These are phyloP conservation scores for Vulpes vulpes DNA, from an alignment of 2,113 vertebrate genomes.

Conservation along the genomic window DNA sequence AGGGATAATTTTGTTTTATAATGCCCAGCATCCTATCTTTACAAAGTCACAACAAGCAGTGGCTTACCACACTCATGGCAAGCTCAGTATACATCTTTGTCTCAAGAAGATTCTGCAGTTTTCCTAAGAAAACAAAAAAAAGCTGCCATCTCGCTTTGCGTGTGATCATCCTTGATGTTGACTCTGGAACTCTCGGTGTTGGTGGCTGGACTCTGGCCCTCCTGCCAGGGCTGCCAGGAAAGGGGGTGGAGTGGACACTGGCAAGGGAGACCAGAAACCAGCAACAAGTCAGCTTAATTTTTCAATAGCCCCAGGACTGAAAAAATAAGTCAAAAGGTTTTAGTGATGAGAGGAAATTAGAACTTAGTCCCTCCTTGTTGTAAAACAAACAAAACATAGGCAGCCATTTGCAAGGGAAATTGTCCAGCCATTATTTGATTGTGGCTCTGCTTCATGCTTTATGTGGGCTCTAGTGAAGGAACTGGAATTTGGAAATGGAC, in stretches of 20 bases:
- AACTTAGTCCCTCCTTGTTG: not conserved
- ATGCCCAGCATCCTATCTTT: not conserved
- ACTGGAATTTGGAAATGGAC: not conserved
- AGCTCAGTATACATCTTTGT: not conserved
- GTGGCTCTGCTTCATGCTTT: not conserved
- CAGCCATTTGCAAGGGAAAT: not conserved
- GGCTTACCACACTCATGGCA: not conserved
- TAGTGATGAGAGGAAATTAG: slow-evolving; percentile 40
- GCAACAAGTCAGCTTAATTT: not conserved
- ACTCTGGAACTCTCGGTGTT: slow-evolving; percentile 12
- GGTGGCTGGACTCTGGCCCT: not conserved
- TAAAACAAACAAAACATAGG: slow-evolving; percentile 35
- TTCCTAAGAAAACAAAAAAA: not conserved
- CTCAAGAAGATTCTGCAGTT: slow-evolving; percentile 4
- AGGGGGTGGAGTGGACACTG: not conserved
- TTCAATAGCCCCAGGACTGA: not conserved
- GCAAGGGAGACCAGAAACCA: not conserved
- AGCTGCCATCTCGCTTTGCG: not conserved
- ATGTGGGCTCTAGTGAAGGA: not conserved
- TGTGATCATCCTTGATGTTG: not conserved
- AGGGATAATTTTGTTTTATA: not conserved
- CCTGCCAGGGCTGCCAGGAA: not conserved
- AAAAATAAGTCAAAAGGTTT: slow-evolving; percentile 44
- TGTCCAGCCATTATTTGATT: not conserved
- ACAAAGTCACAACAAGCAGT: not conserved